Conservation (phyloP, 2,797 vertebrate genomes). For the Poeciliopsis paucimaculata region DNA sequence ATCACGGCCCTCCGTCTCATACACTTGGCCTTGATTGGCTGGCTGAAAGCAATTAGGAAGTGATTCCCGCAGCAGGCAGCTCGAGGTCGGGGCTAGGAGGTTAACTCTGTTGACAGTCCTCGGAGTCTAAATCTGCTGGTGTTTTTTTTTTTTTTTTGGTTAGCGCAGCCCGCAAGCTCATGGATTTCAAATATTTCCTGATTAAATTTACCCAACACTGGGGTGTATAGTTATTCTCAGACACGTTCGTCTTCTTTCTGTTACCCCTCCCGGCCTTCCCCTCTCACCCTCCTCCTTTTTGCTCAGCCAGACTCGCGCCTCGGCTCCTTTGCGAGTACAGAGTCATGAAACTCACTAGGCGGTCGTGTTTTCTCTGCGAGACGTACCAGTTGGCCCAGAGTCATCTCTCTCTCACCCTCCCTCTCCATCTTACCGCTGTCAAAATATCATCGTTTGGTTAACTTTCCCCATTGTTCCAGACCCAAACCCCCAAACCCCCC, state of each 20-base stretch:
- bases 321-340: constrained; percentile 27
- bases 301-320: constrained; percentile 31
- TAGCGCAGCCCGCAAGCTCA: neutral
- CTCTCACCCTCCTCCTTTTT: neutral
- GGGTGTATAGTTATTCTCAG: neutral
- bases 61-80: constrained; percentile 34
- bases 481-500: neutral
- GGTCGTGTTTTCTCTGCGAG: constrained; percentile 69
- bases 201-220: constrained; percentile 31
- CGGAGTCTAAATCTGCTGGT: constrained; percentile 26
- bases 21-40: constrained; percentile 48
- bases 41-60: constrained; percentile 53
- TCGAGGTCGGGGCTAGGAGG: constrained; percentile 52
- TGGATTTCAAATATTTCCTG: constrained; percentile 37
- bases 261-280: constrained; percentile 24
- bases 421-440: constrained; percentile 62
- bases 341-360: constrained; percentile 56
- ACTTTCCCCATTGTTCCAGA: constrained; percentile 65
- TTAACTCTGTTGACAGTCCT: constrained; percentile 62
- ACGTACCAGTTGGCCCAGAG: constrained; percentile 59
- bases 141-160: neutral
- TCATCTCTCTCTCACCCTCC: constrained; percentile 53
- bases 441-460: constrained; percentile 72
- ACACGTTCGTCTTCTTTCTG: constrained; percentile 26
- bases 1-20: constrained; percentile 18